Evolutionary conservation across 2,797 vertebrate species (phyloP).

Genomic region (Argentina silus): DNA sequence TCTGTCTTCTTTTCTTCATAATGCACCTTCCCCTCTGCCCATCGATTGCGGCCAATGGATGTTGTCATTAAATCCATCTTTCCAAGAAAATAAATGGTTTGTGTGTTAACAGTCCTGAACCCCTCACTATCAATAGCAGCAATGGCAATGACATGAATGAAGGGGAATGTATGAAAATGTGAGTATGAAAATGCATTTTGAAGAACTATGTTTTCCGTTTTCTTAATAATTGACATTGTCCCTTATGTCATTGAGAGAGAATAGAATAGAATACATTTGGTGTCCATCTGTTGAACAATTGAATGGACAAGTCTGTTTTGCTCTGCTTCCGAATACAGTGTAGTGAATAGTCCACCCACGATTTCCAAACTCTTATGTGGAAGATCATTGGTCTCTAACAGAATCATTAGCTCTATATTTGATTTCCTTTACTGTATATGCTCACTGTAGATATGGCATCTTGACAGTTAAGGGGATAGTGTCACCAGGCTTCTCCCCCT

Average conservation of each 20-base stretch:
- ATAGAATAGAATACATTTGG: too few species aligned
- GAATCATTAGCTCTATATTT: background rate
- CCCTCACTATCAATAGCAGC: constrained; percentile 65
- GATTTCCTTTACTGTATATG: background rate
- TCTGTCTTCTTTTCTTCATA: constrained; percentile 76
- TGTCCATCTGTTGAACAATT: too few species aligned
- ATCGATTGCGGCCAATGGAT: constrained; percentile 77
- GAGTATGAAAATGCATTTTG: background rate
- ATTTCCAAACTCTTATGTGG: background rate
- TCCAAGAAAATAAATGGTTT: constrained; percentile 78
- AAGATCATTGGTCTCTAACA: background rate
- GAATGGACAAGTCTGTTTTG: too few species aligned
- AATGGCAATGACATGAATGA: constrained; percentile 64
- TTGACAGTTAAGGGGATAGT: background rate
- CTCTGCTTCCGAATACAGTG: too few species aligned
- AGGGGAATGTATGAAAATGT: constrained; percentile 57
- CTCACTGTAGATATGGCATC: constrained; percentile 2
- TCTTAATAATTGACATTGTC: background rate
- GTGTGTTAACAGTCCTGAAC: constrained; percentile 75
- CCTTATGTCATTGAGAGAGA: too few species aligned
- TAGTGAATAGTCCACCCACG: background rate
- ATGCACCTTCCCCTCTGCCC: constrained; percentile 71
- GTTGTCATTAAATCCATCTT: constrained; percentile 83
- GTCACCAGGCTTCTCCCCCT: constrained; percentile 23
- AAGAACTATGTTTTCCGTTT: background rate